phyloP scores from a whole-genome alignment of 2,888 invertebrate species.

The Idaea aversata region DNA sequence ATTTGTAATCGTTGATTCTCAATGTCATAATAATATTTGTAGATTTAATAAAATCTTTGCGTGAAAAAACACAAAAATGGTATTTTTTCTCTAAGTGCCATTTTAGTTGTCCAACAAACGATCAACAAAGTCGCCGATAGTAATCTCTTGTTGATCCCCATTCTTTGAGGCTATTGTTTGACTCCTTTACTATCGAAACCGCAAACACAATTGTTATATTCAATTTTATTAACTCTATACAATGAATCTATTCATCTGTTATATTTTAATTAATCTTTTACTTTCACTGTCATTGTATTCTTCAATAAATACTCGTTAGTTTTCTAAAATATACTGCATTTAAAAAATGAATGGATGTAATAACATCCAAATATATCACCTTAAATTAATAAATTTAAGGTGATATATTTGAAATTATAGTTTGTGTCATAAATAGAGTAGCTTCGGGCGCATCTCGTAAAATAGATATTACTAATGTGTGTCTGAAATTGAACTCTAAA shows the following conservation, averaged over 20 bases:
- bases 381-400: background rate
- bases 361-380: too few species aligned
- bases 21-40: too few species aligned
- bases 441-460: background rate
- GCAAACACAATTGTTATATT: conserved; percentile 44
- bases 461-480: background rate
- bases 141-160: conserved; percentile 31
- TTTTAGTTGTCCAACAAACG: conserved; percentile 19
- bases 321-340: background rate
- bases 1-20: too few species aligned
- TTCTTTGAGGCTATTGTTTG: conserved; percentile 50
- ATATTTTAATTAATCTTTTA: conserved; percentile 57
- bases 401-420: background rate
- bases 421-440: background rate
- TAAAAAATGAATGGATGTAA: background rate
- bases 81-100: background rate
- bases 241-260: conserved; percentile 54
- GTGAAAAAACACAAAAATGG: background rate
- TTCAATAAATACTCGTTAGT: conserved; percentile 22
- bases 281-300: conserved; percentile 50
- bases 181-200: conserved; percentile 33
- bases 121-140: conserved; percentile 30
- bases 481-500: background rate
- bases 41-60: too few species aligned
- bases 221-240: conserved; percentile 39